Conservation (phyloP, 2,113 vertebrate species). For the Calonectris borealis region DNA sequence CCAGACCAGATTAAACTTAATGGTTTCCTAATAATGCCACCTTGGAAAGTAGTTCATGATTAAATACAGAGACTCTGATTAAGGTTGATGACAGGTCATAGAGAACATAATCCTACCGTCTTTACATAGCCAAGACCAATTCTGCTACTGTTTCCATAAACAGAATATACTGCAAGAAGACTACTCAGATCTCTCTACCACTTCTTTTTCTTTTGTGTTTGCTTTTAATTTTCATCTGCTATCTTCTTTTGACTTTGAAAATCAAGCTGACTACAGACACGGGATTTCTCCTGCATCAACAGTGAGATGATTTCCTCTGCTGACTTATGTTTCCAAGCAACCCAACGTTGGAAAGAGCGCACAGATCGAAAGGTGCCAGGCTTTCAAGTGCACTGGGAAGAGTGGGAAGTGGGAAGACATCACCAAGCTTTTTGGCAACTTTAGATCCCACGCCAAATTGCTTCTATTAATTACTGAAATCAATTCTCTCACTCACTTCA, state of each 20-base stretch:
- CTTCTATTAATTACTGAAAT: background rate
- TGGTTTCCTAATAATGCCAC: background rate
- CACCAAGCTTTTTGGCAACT: background rate
- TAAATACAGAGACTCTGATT: background rate
- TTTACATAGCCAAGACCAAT: background rate
- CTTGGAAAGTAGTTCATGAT: background rate
- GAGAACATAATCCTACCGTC: background rate
- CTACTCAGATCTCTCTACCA: background rate
- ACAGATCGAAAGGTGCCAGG: background rate
- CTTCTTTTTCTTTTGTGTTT: background rate
- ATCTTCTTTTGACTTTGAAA: background rate
- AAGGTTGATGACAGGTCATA: background rate
- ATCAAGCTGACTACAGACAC: background rate
- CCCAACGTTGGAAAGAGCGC: background rate
- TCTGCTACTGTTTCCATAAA: background rate
- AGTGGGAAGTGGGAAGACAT: background rate
- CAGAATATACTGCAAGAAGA: background rate
- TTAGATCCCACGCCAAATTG: background rate
- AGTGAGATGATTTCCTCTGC: background rate
- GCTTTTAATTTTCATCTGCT: background rate
- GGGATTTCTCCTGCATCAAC: background rate
- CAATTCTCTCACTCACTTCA: background rate
- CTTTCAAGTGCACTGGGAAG: background rate
- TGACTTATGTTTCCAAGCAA: slow-evolving; percentile 39
- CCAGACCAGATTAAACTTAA: background rate